These are phyloP conservation scores for Apeira syringaria DNA, from an alignment of 2,888 invertebrate genomes.

Conservation along the genomic window DNA sequence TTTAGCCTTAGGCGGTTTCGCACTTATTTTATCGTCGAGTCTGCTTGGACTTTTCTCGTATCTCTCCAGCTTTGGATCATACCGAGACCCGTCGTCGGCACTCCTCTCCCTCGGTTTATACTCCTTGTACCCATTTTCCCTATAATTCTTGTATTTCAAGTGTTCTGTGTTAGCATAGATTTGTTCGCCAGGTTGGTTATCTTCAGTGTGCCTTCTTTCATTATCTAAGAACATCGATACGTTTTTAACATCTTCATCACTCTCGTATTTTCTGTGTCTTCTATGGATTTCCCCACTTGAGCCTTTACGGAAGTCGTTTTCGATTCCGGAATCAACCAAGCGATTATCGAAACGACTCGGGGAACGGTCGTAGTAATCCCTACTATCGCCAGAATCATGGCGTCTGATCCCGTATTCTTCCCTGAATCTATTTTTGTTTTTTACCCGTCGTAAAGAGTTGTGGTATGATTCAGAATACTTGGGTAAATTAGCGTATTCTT, in stretches of 20 bases:
- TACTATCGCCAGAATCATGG: constrained; percentile 77
- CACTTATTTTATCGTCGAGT: constrained; percentile 78
- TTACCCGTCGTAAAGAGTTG: constrained; percentile 85
- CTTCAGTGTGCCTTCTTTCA: constrained; percentile 89
- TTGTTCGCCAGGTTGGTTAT: constrained; percentile 79
- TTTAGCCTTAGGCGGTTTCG: constrained; percentile 85
- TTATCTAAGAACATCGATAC: constrained; percentile 87
- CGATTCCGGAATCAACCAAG: constrained; percentile 91
- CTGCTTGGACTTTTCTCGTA: constrained; percentile 76
- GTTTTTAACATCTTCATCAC: constrained; percentile 88
- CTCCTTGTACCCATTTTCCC: constrained; percentile 63
- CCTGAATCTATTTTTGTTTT: constrained; percentile 73
- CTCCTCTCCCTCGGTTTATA: constrained; percentile 75
- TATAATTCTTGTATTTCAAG: constrained; percentile 59
- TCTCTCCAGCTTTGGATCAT: constrained; percentile 86
- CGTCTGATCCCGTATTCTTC: constrained; percentile 65
- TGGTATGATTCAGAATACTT: constrained; percentile 79
- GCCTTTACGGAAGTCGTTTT: constrained; percentile 90
- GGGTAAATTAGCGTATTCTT: constrained; percentile 74
- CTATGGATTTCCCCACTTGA: constrained; percentile 83
- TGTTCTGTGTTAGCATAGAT: constrained; percentile 75
- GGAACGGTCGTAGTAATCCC: constrained; percentile 71
- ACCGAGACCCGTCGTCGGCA: constrained; percentile 87
- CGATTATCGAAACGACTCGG: constrained; percentile 81
- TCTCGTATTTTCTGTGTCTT: constrained; percentile 76